Percentiles rank a stretch among this genome's conserved stretches.
Evolutionary conservation across 2,888 invertebrate genomes (phyloP).

Genomic region (Phasia obesa): DNA sequence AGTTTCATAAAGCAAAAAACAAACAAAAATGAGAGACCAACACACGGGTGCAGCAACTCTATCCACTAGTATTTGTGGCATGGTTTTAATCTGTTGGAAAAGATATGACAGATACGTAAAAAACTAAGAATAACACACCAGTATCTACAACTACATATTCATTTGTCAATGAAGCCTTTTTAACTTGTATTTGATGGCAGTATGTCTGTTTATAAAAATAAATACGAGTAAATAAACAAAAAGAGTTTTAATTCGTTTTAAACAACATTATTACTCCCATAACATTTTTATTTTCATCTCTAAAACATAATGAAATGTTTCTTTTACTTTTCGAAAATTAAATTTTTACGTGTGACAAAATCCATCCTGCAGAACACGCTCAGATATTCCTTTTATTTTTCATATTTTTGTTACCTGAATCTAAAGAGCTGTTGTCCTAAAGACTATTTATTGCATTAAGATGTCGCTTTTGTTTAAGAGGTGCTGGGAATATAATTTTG

Average conservation of each 20-base stretch:
- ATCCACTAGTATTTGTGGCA: slow-evolving; percentile 36
- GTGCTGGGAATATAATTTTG: slow-evolving; percentile 25
- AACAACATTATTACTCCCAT: slow-evolving; percentile 51
- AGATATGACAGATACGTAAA: slow-evolving; percentile 59
- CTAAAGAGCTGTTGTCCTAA: slow-evolving; percentile 38
- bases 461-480: slow-evolving; percentile 62
- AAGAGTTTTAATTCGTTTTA: slow-evolving; percentile 42
- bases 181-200: neutral
- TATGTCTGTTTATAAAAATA: slow-evolving; percentile 13
- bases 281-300: slow-evolving; percentile 43
- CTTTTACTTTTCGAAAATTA: slow-evolving; percentile 61
- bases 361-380: slow-evolving; percentile 13
- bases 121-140: slow-evolving; percentile 29
- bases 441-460: slow-evolving; percentile 68
- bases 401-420: slow-evolving; percentile 57
- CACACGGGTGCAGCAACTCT: slow-evolving; percentile 63
- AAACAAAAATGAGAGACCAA: slow-evolving; percentile 31
- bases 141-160: neutral
- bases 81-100: slow-evolving; percentile 58
- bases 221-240: no score
- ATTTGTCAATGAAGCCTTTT: slow-evolving; percentile 7
- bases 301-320: slow-evolving; percentile 63
- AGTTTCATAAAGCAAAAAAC: slow-evolving; percentile 25
- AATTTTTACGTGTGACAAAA: slow-evolving; percentile 50
- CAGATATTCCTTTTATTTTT: slow-evolving; percentile 32